Evolutionary conservation across 53 echinoderm and acorn worm species (phyloP).

Genomic region (Temnopleurus reevesii): DNA sequence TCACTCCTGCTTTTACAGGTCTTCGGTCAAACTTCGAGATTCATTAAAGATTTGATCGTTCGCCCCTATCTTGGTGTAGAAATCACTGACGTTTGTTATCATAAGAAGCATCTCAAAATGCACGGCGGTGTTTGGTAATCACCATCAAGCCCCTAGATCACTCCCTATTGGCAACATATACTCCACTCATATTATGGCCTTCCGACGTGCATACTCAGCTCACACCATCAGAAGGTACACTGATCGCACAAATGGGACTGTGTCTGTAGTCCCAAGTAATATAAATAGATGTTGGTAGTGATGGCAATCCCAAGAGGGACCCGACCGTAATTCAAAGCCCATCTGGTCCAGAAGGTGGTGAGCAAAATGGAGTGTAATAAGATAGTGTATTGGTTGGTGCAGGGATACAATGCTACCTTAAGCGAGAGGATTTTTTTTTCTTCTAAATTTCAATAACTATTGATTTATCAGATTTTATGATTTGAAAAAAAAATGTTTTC

Average conservation of each 20-base stretch:
- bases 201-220: not conserved
- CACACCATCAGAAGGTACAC: not conserved
- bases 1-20: not conserved
- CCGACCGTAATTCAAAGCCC: slow-evolving; percentile 37
- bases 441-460: too few species aligned
- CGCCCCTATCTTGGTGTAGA: not conserved
- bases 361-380: not conserved
- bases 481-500: too few species aligned
- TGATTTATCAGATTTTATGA: too few species aligned
- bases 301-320: slow-evolving; percentile 32
- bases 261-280: slow-evolving; percentile 38
- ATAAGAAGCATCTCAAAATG: not conserved
- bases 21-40: not conserved
- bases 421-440: too few species aligned
- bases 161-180: not conserved
- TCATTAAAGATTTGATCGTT: not conserved
- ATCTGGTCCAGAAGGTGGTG: slow-evolving; percentile 47
- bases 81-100: not conserved
- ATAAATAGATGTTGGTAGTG: slow-evolving; percentile 49
- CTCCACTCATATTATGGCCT: not conserved
- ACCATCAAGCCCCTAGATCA: slow-evolving; percentile 6
- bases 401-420: not conserved
- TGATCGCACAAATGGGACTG: not conserved
- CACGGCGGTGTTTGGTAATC: not conserved
- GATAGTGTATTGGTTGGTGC: not conserved